Evolutionary conservation across 2,797 vertebrate genomes (phyloP), one percentile per base, ranked within the genome.

Genomic region (Brachymystax lenok): DNA sequence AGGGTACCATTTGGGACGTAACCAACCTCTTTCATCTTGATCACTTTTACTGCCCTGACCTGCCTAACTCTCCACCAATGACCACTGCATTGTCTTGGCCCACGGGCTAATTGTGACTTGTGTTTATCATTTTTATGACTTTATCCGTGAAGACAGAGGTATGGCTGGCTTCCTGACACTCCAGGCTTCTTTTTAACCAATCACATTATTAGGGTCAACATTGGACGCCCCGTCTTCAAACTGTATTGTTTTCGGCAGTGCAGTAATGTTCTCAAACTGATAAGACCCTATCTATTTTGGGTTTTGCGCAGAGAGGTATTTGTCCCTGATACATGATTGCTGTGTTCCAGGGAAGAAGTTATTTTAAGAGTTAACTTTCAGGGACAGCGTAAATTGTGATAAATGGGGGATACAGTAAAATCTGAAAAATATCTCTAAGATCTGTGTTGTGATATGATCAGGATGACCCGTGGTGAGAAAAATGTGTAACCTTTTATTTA

Each of bases 71-170:
- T 82, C 77, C 64, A 40, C 76, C 56, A 76, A 71, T 35, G 33
- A 83, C 82, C 79, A 54, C 77, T 86, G 75, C 91, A 91, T 93
- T 94, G 90, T 93, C 91, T 85, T 83, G 79, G 76, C 74, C 28
- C 75, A 1, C 80, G 52, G 85, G 83, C 91, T 93, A 92, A 94
- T 92, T 89, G 89, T 90, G 85, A 79, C 79, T 80, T 28, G 56
- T 90, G 90, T 94, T 93, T 92, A 94, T 94, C 93, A 94, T 94
- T 94, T 94, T 95, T 93, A 94, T 94, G 91, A 93, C 93, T 93
- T 94, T 94, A 94, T 94, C 92, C 92, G 88, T 84, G 86, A 92
- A 92, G 93, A 90, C 92, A 93, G 94, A 93, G 88, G 85, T 89
- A 91, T 74, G 77, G 82, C 73, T 75, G 74, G 76, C 89, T 94